These are phyloP conservation scores for Conomelus anceps DNA, from an alignment of 2,888 invertebrate genomes.

Conservation along the genomic window DNA sequence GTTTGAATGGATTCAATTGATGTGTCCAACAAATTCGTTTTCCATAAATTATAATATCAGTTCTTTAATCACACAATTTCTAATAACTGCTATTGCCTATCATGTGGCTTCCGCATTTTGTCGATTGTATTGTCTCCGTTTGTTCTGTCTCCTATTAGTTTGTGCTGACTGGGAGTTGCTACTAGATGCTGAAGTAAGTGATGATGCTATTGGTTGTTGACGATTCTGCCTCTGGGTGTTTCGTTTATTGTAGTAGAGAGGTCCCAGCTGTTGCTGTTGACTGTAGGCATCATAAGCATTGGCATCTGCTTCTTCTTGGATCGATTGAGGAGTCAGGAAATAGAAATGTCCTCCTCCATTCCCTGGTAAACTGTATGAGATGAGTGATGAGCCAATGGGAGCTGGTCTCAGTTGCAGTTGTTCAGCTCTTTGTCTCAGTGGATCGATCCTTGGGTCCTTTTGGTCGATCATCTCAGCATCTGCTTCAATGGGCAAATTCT, in stretches of 20 bases:
- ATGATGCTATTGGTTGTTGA: neutral
- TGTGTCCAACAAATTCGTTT: neutral
- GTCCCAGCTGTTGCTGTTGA: neutral
- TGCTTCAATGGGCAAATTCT: conserved; percentile 59
- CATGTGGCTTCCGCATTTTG: neutral
- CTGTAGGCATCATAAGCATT: neutral
- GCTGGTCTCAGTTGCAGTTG: conserved; percentile 27
- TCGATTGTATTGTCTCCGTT: neutral
- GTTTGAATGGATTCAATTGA: neutral
- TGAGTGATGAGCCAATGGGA: conserved; percentile 35
- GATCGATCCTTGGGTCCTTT: neutral
- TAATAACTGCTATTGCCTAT: neutral
- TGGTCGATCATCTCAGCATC: conserved; percentile 55
- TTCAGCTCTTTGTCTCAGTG: conserved; percentile 6
- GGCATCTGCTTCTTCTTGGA: conserved; percentile 21
- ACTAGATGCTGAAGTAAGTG: neutral
- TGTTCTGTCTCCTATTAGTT: neutral
- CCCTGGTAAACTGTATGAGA: conserved; percentile 66
- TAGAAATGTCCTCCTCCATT: conserved; percentile 72
- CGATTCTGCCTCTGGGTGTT: neutral
- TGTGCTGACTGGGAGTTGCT: neutral
- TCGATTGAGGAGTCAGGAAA: conserved; percentile 62
- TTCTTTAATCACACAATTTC: neutral
- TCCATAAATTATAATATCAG: neutral
- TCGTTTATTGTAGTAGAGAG: neutral